Base-by-base conservation (phyloP, 2,113 vertebrate genomes). In the Hemiscyllium ocellatum region DNA sequence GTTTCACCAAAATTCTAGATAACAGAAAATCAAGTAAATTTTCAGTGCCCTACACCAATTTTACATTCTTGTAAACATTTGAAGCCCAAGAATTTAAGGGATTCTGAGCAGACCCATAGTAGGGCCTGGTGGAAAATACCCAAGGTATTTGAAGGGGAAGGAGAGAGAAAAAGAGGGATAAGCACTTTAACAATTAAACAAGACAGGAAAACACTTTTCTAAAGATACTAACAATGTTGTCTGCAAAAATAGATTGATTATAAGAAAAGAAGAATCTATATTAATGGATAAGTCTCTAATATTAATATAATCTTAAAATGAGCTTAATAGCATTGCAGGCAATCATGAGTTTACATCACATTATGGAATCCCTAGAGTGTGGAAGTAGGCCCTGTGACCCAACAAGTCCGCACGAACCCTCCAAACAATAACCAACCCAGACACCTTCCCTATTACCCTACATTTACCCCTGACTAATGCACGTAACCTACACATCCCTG, bases 301-400 rank as follows among this genome's bases (percentile, higher is more conserved):
- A 89, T 56, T 89, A 72, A 26, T 24, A 52, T 20, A 95, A 72
- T 17, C 26, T 95, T 95, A 47, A 50, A 72, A 70, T 50, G 22
- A 69, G 12, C 42, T 26, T 24, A 72, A 95, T 65, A 20, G 72
- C 22, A 29, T 37, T 24, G 37, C 65, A 69, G n/a, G 12, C 4
- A 95, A 95, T 70, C 24, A n/a, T 33, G n/a, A 66, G 66, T 94
- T 94, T 94, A 69, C 56, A 61, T 20, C 94, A 95, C 72, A 95
- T 72, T 47, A 47, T 47, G 42, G 42, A 47, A 47, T 47, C 42
- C 42, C 42, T 47, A 47, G 42, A 47, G 42, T 47, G 42, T 47
- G 42, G 42, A 47, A 47, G 42, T 47, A 47, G 42, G 42, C 42
- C 42, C 42, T 47, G 42, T 47, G 1, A 47, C 42, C 42, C 42